Evolutionary conservation across 2,888 invertebrate species (phyloP).

Genomic region (Sisyra nigra): DNA sequence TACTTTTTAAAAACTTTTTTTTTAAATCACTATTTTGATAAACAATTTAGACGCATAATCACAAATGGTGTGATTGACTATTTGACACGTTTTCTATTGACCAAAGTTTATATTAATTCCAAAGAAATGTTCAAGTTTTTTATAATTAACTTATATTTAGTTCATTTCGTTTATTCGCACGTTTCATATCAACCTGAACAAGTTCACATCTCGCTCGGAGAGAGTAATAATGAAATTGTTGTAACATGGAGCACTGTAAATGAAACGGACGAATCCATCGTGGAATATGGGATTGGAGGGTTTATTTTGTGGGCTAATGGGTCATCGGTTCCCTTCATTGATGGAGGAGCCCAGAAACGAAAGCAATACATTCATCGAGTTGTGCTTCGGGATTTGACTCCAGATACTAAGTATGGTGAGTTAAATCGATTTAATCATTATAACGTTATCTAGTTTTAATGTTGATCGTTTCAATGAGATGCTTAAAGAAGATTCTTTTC

Average conservation of each 20-base stretch:
- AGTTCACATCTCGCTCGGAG: conserved; percentile 49
- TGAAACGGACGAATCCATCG: conserved; percentile 45
- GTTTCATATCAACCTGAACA: conserved; percentile 46
- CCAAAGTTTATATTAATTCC: no score
- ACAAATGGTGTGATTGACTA: no score
- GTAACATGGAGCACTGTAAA: conserved; percentile 73
- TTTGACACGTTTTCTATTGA: no score
- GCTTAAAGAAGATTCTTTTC: no score
- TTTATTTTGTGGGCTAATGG: conserved; percentile 39
- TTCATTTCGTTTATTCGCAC: conserved; percentile 12
- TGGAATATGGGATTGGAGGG: conserved; percentile 55
- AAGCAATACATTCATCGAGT: conserved; percentile 69
- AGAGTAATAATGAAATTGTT: conserved; percentile 47
- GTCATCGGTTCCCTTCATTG: conserved; percentile 44
- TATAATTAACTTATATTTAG: conserved; percentile 13
- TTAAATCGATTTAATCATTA: conserved; percentile 7
- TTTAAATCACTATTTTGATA: no score
- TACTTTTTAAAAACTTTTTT: no score
- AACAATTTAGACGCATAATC: no score
- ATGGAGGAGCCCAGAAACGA: conserved; percentile 49
- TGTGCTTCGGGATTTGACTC: conserved; percentile 37
- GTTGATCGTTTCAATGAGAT: no score
- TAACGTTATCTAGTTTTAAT: no score
- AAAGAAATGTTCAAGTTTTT: not conserved
- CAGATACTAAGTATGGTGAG: conserved; percentile 46